A percentile compares a stretch with the other conserved stretches of the same genome.
Conservation (phyloP, 1,140 invertebrate species). For the Tachypleus tridentatus region DNA sequence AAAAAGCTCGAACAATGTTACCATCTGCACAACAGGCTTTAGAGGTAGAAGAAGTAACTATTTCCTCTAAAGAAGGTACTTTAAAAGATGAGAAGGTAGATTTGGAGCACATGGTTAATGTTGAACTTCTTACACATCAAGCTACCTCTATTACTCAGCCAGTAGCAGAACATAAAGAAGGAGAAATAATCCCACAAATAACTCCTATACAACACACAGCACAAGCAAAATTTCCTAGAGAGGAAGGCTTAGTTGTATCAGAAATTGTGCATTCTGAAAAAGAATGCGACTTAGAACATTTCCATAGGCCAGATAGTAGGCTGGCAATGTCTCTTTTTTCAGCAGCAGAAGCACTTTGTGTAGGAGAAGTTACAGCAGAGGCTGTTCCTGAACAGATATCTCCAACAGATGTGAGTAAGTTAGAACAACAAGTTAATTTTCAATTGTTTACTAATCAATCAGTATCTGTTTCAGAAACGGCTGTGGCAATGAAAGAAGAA, state of each 20-base stretch:
- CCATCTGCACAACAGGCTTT: slow-evolving; percentile 5
- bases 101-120: too few species aligned
- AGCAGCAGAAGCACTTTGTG: not conserved
- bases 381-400: slow-evolving; percentile 3
- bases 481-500: slow-evolving; percentile 16
- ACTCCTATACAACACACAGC: slow-evolving; percentile 33
- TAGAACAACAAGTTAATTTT: slow-evolving; percentile 13
- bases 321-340: not conserved
- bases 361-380: not conserved
- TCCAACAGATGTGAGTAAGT: not conserved
- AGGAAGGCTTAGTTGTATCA: slow-evolving; percentile 41
- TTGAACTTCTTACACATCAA: slow-evolving; percentile 30
- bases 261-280: slow-evolving; percentile 12
- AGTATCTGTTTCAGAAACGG: slow-evolving; percentile 24
- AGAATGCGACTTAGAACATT: slow-evolving; percentile 13
- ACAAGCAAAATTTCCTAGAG: slow-evolving; percentile 34
- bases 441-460: slow-evolving; percentile 16
- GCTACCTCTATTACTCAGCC: slow-evolving; percentile 40
- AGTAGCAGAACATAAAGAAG: slow-evolving; percentile 37
- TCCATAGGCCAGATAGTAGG: not conserved
- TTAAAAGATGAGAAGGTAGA: slow-evolving; percentile 25
- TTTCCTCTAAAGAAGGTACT: slow-evolving; percentile 36
- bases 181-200: slow-evolving; percentile 33
- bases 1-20: slow-evolving; percentile 8
- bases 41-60: slow-evolving; percentile 33